phyloP scores from a whole-genome alignment of 2,888 invertebrate species.

The Taphrorychus bicolor region DNA sequence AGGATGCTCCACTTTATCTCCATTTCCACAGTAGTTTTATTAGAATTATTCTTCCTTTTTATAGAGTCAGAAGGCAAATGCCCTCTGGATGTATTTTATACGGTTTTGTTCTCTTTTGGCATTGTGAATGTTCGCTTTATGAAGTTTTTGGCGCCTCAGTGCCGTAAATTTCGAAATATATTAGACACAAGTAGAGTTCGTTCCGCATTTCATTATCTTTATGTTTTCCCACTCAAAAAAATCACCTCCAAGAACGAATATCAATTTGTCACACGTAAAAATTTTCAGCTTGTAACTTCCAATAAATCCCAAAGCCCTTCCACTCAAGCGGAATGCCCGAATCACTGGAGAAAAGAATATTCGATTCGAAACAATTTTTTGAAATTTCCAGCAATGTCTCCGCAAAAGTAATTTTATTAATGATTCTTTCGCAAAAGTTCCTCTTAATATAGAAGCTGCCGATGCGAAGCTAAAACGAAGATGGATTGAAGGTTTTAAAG shows the following conservation, averaged over 20 bases:
- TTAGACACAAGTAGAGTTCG: not conserved
- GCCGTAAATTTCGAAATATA: not conserved
- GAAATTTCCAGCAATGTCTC: slow-evolving; percentile 4
- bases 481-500: slow-evolving; percentile 10
- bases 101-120: slow-evolving; percentile 31
- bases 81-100: slow-evolving; percentile 33
- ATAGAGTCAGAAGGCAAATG: slow-evolving; percentile 32
- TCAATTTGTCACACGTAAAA: not conserved
- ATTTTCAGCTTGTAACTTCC: not conserved
- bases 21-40: slow-evolving; percentile 35
- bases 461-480: not conserved
- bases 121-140: slow-evolving; percentile 18
- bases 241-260: not conserved
- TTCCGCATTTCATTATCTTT: not conserved
- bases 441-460: slow-evolving; percentile 6
- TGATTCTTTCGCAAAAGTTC: slow-evolving; percentile 7
- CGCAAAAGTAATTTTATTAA: slow-evolving; percentile 10
- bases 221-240: not conserved
- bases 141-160: slow-evolving; percentile 25
- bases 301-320: not conserved
- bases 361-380: slow-evolving; percentile 3
- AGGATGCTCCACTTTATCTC: slow-evolving; percentile 27
- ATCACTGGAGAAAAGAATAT: not conserved
- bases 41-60: slow-evolving; percentile 34
- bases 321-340: not conserved